These are phyloP conservation scores for Danio rerio DNA, from an alignment of 2,113 vertebrate genomes.

Conservation along the genomic window DNA sequence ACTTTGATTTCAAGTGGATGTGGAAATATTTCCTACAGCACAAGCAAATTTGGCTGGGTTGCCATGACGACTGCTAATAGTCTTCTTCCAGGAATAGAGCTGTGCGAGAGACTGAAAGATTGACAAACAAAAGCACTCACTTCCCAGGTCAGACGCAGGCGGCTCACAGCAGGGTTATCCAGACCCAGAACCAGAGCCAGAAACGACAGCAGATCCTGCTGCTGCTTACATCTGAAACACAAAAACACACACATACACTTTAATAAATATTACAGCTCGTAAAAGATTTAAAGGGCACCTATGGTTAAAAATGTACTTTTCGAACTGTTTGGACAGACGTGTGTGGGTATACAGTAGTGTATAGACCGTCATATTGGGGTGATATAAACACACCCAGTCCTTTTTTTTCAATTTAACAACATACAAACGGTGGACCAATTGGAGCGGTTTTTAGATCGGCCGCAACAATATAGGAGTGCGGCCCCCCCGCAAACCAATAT, in stretches of 20 bases:
- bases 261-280: too few species aligned
- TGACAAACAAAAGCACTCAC: slow-evolving; percentile 65
- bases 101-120: neutral
- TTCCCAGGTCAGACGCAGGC: slow-evolving; percentile 96
- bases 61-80: slow-evolving; percentile 56
- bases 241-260: slow-evolving; percentile 25
- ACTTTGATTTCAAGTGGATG: neutral
- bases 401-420: too few species aligned
- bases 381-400: too few species aligned
- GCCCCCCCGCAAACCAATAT: too few species aligned
- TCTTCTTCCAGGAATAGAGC: slow-evolving; percentile 32
- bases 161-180: slow-evolving; percentile 90
- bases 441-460: too few species aligned
- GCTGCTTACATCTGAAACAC: slow-evolving; percentile 89
- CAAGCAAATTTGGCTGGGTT: slow-evolving; percentile 44
- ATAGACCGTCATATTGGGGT: too few species aligned
- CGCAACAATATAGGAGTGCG: too few species aligned
- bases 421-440: too few species aligned
- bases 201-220: slow-evolving; percentile 96
- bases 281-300: too few species aligned
- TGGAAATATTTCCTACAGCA: slow-evolving; percentile 25
- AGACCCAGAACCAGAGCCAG: slow-evolving; percentile 91
- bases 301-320: too few species aligned
- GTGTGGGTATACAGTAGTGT: too few species aligned
- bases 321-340: too few species aligned